A percentile compares a stretch with the other conserved stretches of the same genome.
These are phyloP conservation scores for Mactromeris polynyma DNA, from an alignment of 2,888 invertebrate genomes.

Conservation along the genomic window DNA sequence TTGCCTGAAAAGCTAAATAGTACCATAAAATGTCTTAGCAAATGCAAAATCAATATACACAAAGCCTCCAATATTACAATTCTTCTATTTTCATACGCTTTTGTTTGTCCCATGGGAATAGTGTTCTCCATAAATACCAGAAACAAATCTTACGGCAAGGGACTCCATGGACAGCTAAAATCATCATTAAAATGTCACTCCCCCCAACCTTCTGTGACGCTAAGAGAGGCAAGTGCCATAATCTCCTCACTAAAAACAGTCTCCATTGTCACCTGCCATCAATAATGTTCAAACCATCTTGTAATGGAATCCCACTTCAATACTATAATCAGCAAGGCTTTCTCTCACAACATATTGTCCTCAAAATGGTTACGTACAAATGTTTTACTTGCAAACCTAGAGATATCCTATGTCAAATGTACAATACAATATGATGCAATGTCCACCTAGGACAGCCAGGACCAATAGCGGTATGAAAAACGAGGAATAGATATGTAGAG, in stretches of 20 bases:
- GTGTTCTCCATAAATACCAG: constrained; percentile 39
- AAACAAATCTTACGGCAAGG: constrained; percentile 47
- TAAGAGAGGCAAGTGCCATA: constrained; percentile 18
- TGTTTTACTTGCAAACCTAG: neutral
- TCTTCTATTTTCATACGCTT: constrained; percentile 50
- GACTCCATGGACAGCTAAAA: constrained; percentile 44
- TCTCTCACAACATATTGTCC: neutral
- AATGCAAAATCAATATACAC: constrained; percentile 53
- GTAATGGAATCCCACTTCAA: neutral
- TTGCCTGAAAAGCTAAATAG: constrained; percentile 41
- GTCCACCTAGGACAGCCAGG: neutral
- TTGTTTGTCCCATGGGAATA: constrained; percentile 37
- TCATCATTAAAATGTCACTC: constrained; percentile 47
- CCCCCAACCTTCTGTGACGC: constrained; percentile 6
- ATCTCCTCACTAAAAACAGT: constrained; percentile 1
- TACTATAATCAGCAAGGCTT: neutral
- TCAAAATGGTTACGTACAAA: neutral
- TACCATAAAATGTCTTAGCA: constrained; percentile 39
- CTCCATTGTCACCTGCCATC: constrained; percentile 9
- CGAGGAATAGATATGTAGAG: neutral
- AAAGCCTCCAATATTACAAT: constrained; percentile 37
- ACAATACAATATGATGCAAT: neutral
- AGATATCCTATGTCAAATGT: neutral
- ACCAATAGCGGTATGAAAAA: neutral
- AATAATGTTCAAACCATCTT: neutral